These are phyloP conservation scores for Brachyistius frenatus DNA, from an alignment of 2,113 vertebrate species.

Conservation along the genomic window DNA sequence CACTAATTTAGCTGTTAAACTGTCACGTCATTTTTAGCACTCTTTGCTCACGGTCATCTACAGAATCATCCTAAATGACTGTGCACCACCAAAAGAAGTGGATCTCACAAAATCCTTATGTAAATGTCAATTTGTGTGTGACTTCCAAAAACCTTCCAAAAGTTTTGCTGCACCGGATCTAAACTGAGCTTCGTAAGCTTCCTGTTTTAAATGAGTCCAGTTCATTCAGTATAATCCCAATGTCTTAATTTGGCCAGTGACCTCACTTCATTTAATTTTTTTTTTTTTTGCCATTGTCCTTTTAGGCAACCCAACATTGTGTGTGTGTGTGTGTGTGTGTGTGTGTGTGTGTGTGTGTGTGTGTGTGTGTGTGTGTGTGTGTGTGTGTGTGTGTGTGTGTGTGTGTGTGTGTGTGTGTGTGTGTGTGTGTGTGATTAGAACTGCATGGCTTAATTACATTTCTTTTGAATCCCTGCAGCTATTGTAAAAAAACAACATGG, in stretches of 20 bases:
- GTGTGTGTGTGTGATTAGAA: neutral
- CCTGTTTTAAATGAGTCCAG: too few relatives aligned
- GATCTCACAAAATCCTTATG: slow-evolving; percentile 18
- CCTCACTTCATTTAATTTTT: slow-evolving; percentile 27
- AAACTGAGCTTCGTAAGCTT: too few relatives aligned
- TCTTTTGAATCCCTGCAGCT: neutral
- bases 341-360: neutral
- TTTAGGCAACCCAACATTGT: neutral
- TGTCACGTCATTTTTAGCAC: neutral
- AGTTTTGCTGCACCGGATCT: slow-evolving; percentile 1
- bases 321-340: neutral
- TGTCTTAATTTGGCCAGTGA: slow-evolving; percentile 31
- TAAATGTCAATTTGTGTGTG: slow-evolving; percentile 42
- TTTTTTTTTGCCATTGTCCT: slow-evolving; percentile 30
- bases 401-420: too few relatives aligned
- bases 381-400: too few relatives aligned
- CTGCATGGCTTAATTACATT: neutral
- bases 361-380: too few relatives aligned
- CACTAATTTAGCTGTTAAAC: neutral
- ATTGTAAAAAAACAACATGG: neutral
- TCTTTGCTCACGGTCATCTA: neutral
- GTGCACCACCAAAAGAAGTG: neutral
- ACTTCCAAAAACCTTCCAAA: slow-evolving; percentile 13
- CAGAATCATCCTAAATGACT: neutral
- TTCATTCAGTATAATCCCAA: neutral